Evolutionary conservation across 1,140 invertebrate genomes (phyloP), one percentile per base, ranked within the genome.

Genomic region (Schlechtendalia chinensis): DNA sequence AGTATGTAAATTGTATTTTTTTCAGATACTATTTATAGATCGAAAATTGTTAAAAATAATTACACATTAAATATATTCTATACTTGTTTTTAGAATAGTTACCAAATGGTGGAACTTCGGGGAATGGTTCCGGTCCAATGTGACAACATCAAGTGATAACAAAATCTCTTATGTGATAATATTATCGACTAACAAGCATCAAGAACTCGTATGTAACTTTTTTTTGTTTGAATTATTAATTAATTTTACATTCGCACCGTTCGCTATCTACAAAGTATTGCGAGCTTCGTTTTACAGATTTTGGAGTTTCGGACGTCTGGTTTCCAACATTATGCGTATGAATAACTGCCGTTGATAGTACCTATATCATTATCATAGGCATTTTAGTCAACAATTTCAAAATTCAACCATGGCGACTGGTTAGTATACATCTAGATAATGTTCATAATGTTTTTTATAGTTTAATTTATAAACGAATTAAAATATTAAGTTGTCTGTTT

Each of bases 351-450:
- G 17, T 65, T 19, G 10, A 39, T 63, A 32, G 61, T 65, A 50
- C 14, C 14, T 10, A 11, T 12, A 50, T 39, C n/a, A n/a, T n/a
- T 39, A 39, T 39, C 3, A 4, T 59, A 5, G 27, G 14, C 3
- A 16, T 63, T 32, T 1, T 19, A 6, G 27, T 10, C 11, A 5
- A 29, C 61, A 65, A 12, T 2, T 16, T 39, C 65, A 5, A 12
- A 1, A 50, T 69, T 67, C 65, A 47, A 69, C 14, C 5, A 69
- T 69, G 65, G 65, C 65, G 45, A 69, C 65, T 1, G 65, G 65
- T 69, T n/a, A 69, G 65, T 67, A 45, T 47, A 45, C 14, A 22
- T 8, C 17, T 47, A 29, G 14, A 45, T 54, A 54, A 54, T 58
- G 22, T 8, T n/a, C n/a, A 6, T 58, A n/a, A 54, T 8, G 53